Conservation (phyloP, 2,888 invertebrate genomes). For the Caenorhabditis auriculariae region DNA sequence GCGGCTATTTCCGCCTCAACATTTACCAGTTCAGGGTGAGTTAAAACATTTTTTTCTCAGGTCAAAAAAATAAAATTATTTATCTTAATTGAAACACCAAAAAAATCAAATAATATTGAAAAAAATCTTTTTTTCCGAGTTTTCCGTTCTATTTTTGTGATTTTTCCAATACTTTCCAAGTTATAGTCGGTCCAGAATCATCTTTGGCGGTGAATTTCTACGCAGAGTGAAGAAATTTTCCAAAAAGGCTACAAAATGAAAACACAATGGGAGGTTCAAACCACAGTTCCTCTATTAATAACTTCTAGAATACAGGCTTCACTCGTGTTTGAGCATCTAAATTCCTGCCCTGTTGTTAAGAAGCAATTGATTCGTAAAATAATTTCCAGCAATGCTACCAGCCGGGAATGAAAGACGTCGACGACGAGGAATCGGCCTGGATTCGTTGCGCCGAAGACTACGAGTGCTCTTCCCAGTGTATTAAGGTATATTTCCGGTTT, state of each 20-base stretch:
- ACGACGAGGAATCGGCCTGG: conserved; percentile 58
- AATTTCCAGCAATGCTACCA: conserved; percentile 58
- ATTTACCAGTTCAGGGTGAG: conserved; percentile 60
- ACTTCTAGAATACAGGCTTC: too few species aligned
- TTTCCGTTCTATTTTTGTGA: not conserved
- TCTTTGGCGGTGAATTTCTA: not conserved
- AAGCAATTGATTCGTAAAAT: too few species aligned
- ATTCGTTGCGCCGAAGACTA: conserved; percentile 60
- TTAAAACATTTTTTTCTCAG: too few species aligned
- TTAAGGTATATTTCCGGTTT: conserved; percentile 42
- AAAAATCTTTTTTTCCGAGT: not conserved
- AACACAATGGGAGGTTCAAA: too few species aligned
- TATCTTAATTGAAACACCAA: not conserved
- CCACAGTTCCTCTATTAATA: too few species aligned
- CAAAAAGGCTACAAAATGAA: too few species aligned
- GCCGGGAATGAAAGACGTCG: conserved; percentile 57
- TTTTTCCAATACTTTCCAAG: not conserved
- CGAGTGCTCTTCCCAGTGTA: conserved; percentile 58
- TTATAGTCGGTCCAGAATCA: not conserved
- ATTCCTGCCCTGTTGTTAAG: too few species aligned
- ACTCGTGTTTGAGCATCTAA: too few species aligned
- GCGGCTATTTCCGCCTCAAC: conserved; percentile 60
- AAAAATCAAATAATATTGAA: not conserved
- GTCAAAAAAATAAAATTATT: not conserved
- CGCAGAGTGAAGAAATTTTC: not conserved